Percentiles rank a stretch among this genome's conserved stretches.
Conservation (phyloP, 1,140 invertebrate genomes). For the Odontomachus brunneus region DNA sequence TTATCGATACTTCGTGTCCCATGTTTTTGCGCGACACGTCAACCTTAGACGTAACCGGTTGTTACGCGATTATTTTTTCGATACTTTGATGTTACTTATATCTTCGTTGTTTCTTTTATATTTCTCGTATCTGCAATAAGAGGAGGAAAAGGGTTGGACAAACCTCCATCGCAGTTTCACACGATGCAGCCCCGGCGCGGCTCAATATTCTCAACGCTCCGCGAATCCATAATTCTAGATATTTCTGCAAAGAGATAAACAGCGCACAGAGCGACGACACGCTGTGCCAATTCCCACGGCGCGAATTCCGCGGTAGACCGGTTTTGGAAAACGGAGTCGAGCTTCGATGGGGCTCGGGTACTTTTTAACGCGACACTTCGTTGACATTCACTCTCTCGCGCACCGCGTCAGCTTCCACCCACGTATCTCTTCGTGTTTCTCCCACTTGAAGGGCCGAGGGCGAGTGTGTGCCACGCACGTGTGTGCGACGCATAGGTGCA, state of each 20-base stretch:
- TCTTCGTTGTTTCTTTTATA: background rate
- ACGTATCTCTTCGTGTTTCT: constrained; percentile 64
- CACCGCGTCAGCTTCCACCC: constrained; percentile 70
- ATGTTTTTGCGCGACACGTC: background rate
- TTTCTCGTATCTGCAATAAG: background rate
- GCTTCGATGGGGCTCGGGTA: constrained; percentile 65
- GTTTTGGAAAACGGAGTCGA: constrained; percentile 72
- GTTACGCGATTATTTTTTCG: background rate
- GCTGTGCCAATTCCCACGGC: constrained; percentile 71
- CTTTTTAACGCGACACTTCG: constrained; percentile 70
- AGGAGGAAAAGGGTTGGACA: background rate
- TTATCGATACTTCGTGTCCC: constrained; percentile 18
- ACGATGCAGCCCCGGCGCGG: background rate
- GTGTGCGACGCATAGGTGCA: constrained; percentile 50
- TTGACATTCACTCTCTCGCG: constrained; percentile 72
- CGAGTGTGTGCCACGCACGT: constrained; percentile 51
- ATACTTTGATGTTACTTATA: background rate
- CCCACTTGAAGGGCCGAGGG: constrained; percentile 57
- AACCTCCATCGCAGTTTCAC: background rate
- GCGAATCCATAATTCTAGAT: constrained; percentile 53
- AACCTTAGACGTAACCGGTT: background rate
- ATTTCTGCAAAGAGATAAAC: constrained; percentile 60
- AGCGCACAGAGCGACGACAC: constrained; percentile 1
- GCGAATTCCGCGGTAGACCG: constrained; percentile 63
- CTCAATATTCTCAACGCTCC: constrained; percentile 16